A percentile compares a stretch with the other conserved stretches of the same genome.
These are phyloP conservation scores for Gymnodraco acuticeps DNA, from an alignment of 2,797 vertebrate genomes.

Conservation along the genomic window DNA sequence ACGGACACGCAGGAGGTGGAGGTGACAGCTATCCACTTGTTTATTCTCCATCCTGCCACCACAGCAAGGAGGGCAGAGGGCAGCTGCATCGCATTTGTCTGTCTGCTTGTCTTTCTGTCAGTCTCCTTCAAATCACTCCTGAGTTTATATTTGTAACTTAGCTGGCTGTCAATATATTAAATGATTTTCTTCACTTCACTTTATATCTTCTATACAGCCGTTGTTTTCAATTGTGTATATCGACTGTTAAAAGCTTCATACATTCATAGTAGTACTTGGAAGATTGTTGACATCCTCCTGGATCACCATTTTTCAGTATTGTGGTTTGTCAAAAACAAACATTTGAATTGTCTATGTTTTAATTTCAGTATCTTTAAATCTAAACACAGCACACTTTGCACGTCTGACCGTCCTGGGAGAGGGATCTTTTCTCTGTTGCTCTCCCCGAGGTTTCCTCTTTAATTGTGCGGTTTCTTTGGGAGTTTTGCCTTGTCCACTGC, in stretches of 20 bases:
- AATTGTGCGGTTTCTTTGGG: no score
- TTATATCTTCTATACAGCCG: background rate
- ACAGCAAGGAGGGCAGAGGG: conserved; percentile 40
- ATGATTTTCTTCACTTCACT: background rate
- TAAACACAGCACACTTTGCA: no score
- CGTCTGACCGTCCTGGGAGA: no score
- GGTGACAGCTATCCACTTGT: conserved; percentile 54
- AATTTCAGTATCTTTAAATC: no score
- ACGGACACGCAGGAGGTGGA: conserved; percentile 28
- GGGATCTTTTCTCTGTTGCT: no score
- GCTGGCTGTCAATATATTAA: conserved; percentile 24
- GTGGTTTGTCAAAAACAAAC: no score
- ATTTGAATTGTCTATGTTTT: no score
- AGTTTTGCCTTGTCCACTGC: no score
- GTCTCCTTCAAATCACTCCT: conserved; percentile 13
- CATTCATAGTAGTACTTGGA: background rate
- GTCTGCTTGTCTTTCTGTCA: conserved; percentile 15
- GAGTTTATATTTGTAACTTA: conserved; percentile 22
- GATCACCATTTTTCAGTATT: no score
- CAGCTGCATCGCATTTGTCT: conserved; percentile 29
- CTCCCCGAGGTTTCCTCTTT: no score
- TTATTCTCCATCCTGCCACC: conserved; percentile 58
- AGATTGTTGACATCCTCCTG: no score
- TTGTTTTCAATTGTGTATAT: background rate
- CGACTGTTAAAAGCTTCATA: background rate